Percentiles rank a stretch among this genome's conserved stretches.
Evolutionary conservation across 2,113 vertebrate species (phyloP).

Genomic region (Chloropsis cyanopogon): DNA sequence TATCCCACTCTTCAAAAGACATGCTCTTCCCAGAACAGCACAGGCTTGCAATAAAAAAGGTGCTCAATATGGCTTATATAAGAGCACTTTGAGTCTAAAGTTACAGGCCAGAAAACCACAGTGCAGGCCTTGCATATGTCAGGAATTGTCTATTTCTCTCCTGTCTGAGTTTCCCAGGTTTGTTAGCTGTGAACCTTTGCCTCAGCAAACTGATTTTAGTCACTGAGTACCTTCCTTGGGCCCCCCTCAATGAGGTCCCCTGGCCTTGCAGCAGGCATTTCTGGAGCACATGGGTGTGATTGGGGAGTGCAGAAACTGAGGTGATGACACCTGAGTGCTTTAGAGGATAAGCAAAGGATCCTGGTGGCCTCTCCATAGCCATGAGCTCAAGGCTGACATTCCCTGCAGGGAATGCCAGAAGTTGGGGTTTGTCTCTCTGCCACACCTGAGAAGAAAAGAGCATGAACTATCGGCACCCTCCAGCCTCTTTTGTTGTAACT

Average conservation of each 20-base stretch:
- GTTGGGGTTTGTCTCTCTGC: background rate
- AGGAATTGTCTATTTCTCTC: background rate
- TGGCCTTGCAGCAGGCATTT: background rate
- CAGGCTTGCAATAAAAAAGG: background rate
- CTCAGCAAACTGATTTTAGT: background rate
- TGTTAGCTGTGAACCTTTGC: background rate
- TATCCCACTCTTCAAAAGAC: background rate
- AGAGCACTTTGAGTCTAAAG: background rate
- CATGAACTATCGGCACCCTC: rapidly evolving
- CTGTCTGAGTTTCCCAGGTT: background rate
- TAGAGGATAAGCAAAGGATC: background rate
- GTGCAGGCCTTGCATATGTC: background rate
- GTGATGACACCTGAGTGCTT: background rate
- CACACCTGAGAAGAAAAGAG: background rate
- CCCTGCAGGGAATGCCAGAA: background rate
- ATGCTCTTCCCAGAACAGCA: background rate
- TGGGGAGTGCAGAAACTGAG: background rate
- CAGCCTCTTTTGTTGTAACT: background rate
- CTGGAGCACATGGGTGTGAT: background rate
- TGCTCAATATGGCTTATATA: background rate
- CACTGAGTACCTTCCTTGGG: background rate
- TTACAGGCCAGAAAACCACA: background rate
- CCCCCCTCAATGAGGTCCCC: background rate
- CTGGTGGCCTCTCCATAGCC: background rate
- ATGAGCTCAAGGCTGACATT: background rate